Conservation (phyloP, 2,113 vertebrate species). For the Felis chaus region DNA sequence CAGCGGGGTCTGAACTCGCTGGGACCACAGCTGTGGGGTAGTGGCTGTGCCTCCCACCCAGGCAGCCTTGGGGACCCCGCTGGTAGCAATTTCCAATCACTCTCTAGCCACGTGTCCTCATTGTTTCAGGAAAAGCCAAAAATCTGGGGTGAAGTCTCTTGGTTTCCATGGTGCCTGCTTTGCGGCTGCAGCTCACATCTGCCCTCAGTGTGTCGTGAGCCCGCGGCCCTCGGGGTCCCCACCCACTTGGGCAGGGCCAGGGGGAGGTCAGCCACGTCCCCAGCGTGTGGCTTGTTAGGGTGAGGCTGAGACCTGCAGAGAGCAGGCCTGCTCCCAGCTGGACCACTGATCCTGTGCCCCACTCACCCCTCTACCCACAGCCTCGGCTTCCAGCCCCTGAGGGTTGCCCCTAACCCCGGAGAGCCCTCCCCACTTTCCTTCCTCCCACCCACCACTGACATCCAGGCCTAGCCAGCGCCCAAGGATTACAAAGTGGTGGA, state of each 20-base stretch:
- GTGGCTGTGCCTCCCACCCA: not conserved
- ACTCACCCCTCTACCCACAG: not conserved
- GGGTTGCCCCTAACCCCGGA: not conserved
- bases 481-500: not conserved
- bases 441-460: not conserved
- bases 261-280: not conserved
- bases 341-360: not conserved
- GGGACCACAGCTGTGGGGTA: not conserved
- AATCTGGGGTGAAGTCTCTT: not conserved
- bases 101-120: not conserved
- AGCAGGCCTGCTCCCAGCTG: not conserved
- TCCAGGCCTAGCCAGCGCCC: not conserved
- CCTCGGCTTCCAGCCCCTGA: not conserved
- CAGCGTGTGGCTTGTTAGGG: not conserved
- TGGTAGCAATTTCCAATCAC: not conserved
- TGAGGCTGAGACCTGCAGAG: not conserved
- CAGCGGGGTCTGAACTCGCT: not conserved
- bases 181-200: not conserved
- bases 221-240: not conserved
- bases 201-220: not conserved
- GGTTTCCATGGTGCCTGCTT: not conserved
- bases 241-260: not conserved
- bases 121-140: not conserved
- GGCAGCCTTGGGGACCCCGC: not conserved
- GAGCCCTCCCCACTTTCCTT: not conserved